Evolutionary conservation across 2,797 vertebrate species (phyloP).

Genomic region (Macropodus opercularis): DNA sequence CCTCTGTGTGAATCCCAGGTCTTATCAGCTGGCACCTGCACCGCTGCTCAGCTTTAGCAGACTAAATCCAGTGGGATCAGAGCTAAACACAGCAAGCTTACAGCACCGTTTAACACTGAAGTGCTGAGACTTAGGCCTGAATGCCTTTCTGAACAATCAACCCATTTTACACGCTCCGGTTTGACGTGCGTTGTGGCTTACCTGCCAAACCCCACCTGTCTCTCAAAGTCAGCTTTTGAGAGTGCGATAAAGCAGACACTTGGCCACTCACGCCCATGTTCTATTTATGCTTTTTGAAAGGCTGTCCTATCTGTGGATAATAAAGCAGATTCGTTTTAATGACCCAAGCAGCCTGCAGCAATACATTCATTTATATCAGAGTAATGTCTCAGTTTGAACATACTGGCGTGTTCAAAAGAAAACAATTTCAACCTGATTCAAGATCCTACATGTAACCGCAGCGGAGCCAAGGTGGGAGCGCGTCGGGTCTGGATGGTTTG

Average conservation of each 20-base stretch:
- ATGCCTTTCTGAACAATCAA: conserved; percentile 44
- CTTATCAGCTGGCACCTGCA: conserved; percentile 68
- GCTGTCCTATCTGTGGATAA: background rate
- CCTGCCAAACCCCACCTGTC: conserved; percentile 51
- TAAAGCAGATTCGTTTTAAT: conserved; percentile 37
- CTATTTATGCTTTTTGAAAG: conserved; percentile 42
- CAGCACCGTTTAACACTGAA: conserved; percentile 54
- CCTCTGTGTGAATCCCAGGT: conserved; percentile 59
- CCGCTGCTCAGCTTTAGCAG: conserved; percentile 43
- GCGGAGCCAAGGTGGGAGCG: conserved; percentile 11
- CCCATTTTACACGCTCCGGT: conserved; percentile 39
- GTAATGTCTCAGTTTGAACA: conserved; percentile 11
- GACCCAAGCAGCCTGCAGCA: conserved; percentile 34
- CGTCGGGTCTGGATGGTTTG: conserved; percentile 36
- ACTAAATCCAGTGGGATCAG: conserved; percentile 66
- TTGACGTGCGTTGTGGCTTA: conserved; percentile 41
- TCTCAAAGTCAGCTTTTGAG: conserved; percentile 40
- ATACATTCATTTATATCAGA: conserved; percentile 18
- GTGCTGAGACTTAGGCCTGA: conserved; percentile 36
- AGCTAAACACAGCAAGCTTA: conserved; percentile 66
- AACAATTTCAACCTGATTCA: conserved; percentile 50
- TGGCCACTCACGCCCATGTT: conserved; percentile 10
- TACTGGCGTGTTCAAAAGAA: conserved; percentile 29
- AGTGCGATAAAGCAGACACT: conserved; percentile 36
- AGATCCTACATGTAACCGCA: conserved; percentile 49